Evolutionary conservation across 2,797 vertebrate genomes (phyloP).

Genomic region (Bradypodion ventrale): DNA sequence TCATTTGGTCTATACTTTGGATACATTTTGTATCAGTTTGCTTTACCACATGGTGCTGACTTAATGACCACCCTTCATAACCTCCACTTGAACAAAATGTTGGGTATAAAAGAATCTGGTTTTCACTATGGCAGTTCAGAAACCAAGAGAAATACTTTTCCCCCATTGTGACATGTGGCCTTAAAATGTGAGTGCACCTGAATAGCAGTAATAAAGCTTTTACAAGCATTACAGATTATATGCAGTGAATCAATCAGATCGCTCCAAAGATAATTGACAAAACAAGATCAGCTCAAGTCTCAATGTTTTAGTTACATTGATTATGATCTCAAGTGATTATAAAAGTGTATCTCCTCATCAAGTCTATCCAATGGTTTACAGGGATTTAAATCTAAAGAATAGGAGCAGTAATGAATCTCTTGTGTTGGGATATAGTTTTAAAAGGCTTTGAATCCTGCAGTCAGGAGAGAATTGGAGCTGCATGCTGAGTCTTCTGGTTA

Average conservation of each 20-base stretch:
- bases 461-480: neutral
- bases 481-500: neutral
- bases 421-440: neutral
- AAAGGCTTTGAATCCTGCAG: neutral
- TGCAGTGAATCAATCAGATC: neutral
- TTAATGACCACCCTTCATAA: no score
- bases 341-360: constrained; percentile 8
- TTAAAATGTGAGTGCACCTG: neutral
- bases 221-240: neutral
- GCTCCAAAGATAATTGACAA: neutral
- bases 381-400: constrained; percentile 28
- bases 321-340: constrained; percentile 25
- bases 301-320: neutral
- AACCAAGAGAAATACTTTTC: neutral
- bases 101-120: no score
- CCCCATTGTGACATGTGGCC: neutral
- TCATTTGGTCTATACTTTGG: no score
- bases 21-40: no score
- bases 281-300: neutral
- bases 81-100: no score
- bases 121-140: neutral
- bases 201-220: neutral
- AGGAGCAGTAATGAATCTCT: constrained; percentile 18
- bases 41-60: no score
- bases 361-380: constrained; percentile 4